A percentile compares a stretch with the other conserved stretches of the same genome.
Evolutionary conservation across 2,888 invertebrate species (phyloP).

Genomic region (Rotaria sp.): DNA sequence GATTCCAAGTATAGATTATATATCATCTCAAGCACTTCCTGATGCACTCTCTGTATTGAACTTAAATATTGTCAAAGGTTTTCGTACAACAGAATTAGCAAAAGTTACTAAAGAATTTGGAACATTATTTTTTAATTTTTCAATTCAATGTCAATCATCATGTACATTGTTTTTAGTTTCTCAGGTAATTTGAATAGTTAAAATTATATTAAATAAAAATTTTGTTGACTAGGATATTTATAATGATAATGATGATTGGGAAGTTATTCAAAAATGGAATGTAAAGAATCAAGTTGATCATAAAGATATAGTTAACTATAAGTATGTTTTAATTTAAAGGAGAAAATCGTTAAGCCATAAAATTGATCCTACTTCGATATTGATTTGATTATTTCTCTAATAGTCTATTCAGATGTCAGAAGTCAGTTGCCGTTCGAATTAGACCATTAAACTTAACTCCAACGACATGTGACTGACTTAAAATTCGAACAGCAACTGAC

Average conservation of each 20-base stretch:
- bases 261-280: not conserved
- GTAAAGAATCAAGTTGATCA: not conserved
- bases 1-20: not conserved
- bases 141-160: not conserved
- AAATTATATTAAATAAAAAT: not conserved
- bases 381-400: no score
- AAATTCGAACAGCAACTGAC: no score
- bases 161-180: not conserved
- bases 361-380: no score
- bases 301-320: not conserved
- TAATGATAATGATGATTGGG: not conserved
- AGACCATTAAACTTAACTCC: no score
- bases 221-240: not conserved
- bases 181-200: not conserved
- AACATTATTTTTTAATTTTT: conserved; percentile 18
- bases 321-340: not conserved
- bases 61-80: not conserved
- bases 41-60: not conserved
- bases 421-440: no score
- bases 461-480: no score
- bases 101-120: not conserved
- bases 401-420: no score
- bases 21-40: not conserved
- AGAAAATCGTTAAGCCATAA: no score
- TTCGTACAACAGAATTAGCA: not conserved